Evolutionary conservation across 2,113 vertebrate genomes (phyloP), one percentile per base, ranked within the genome.

Genomic region (Ictidomys tridecemlineatus): DNA sequence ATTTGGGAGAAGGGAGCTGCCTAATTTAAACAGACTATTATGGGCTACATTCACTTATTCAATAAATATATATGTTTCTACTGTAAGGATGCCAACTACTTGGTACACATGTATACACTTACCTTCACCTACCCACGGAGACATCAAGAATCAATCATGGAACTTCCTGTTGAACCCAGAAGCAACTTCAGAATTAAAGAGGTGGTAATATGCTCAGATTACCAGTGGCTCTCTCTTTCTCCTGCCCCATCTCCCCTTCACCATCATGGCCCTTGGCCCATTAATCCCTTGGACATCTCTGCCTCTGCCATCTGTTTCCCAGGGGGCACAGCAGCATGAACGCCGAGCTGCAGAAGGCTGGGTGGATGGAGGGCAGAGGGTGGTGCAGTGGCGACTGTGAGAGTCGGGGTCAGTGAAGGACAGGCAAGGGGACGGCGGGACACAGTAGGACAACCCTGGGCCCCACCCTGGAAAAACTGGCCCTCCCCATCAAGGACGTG

Each of bases 21-120:
- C 56, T 93, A 56, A 67, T 73, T 95, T 18, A 70, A 83, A 67
- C n/a, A 80, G 67, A 91, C 83, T 45, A 24, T 56, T 73, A 37
- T 8, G 8, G 17, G 20, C 72, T 72, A 69, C 48, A 87, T 74
- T 95, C 56, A 94, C 78, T 79, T 65, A 26, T 85, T 87, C 26
- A 42, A n/a, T 80, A 73, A 65, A 85, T 78, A 92, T 58, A 5
- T 87, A 58, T 88, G 51, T 56, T 86, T 3, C 45, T 56, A 48
- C 39, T 34, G 6, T 45, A 73, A 96, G 39, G 58, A 28, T 37
- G 65, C 14, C 42, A 77, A 51, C 30, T 17, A 39, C 63, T 76
- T 51, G 34, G 61, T 39, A 94, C 34, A 3, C 5, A 0, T 61
- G 13, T 26, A 28, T 18, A 51, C 1, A 18, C 18, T 85, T 32